Evolutionary conservation across 2,888 invertebrate genomes (phyloP).

Genomic region (Monochamus alternatus): DNA sequence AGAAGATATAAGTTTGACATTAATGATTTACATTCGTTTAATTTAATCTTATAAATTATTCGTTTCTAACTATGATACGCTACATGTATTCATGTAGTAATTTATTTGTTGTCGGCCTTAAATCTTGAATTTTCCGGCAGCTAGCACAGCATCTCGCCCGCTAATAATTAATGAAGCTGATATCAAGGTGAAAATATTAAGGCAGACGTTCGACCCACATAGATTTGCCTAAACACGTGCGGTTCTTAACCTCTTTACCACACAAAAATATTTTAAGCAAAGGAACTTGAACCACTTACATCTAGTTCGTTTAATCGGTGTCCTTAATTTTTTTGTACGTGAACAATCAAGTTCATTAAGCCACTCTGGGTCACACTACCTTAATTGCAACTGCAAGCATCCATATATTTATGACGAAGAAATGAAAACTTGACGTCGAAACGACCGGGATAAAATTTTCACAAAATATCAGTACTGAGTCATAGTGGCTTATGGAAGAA

Average conservation of each 20-base stretch:
- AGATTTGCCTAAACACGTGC: constrained; percentile 22
- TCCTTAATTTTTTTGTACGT: background rate
- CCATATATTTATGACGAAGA: too few relatives aligned
- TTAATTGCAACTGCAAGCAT: too few relatives aligned
- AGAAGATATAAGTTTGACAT: too few relatives aligned
- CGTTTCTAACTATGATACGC: too few relatives aligned
- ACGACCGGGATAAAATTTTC: too few relatives aligned
- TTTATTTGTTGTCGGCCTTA: too few relatives aligned
- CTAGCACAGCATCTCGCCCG: constrained; percentile 10
- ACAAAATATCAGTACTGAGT: background rate
- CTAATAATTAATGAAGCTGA: constrained; percentile 34
- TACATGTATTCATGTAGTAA: too few relatives aligned
- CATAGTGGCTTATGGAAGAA: too few relatives aligned
- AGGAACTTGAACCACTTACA: constrained; percentile 24
- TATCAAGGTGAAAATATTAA: constrained; percentile 41
- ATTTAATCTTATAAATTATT: too few relatives aligned
- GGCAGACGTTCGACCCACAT: constrained; percentile 5
- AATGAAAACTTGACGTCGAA: too few relatives aligned
- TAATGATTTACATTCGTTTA: too few relatives aligned
- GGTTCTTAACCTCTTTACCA: constrained; percentile 39
- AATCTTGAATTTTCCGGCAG: background rate
- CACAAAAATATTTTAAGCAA: constrained; percentile 7
- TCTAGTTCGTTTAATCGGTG: background rate
- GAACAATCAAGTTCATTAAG: background rate
- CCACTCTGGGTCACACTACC: too few relatives aligned